These are phyloP conservation scores for Tauraco hartlaubi DNA, from an alignment of 2,797 vertebrate genomes.

Conservation along the genomic window DNA sequence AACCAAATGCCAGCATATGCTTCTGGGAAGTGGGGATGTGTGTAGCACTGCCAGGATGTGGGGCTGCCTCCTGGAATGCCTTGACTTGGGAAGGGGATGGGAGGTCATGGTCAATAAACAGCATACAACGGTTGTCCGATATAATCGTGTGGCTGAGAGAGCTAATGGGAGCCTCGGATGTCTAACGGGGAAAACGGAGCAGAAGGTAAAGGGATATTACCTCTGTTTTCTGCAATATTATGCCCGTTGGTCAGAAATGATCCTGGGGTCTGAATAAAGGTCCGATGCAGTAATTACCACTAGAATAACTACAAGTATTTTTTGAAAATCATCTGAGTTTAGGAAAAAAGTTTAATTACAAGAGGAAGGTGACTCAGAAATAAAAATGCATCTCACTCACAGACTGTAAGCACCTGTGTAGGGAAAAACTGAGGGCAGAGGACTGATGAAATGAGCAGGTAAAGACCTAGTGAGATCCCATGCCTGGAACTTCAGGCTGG, in stretches of 20 bases:
- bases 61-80: constrained; percentile 21
- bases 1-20: background rate
- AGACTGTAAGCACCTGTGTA: background rate
- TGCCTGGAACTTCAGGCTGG: background rate
- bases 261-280: background rate
- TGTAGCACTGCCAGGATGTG: background rate
- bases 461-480: background rate
- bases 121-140: background rate
- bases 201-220: background rate
- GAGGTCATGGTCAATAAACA: background rate
- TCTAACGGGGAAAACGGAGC: background rate
- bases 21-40: background rate
- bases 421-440: background rate
- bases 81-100: background rate
- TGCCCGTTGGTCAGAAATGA: background rate
- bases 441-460: background rate
- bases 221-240: background rate
- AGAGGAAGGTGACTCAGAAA: background rate
- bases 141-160: background rate
- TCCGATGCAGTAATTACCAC: background rate
- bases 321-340: background rate
- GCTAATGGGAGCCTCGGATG: background rate
- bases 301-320: background rate
- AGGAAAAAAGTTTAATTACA: background rate
- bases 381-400: background rate